Evolutionary conservation across 2,888 invertebrate genomes (phyloP), one percentile per base, ranked within the genome.

Genomic region (Lordiphosa andalusiaca): DNA sequence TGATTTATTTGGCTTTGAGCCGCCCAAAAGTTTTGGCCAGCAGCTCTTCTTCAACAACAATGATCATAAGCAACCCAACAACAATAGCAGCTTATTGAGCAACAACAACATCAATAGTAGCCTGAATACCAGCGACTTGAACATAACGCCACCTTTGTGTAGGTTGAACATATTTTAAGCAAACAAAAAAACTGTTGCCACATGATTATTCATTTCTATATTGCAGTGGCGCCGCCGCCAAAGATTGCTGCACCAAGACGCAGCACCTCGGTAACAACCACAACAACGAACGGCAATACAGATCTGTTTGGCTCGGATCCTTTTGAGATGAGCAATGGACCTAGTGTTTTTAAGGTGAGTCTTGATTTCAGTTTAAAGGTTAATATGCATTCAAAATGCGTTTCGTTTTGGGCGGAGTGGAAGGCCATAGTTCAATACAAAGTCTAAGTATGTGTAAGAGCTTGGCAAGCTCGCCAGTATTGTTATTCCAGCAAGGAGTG

Each of bases 141-240:
- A 87, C 70, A 77, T 87, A 42, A 87, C 93, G 59, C 93, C 95
- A 53, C 95, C 95, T 50, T 90, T 95, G 71, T 90, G 95, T 95
- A 90, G 92, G 94, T 92, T 67, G 6, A 12, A 13, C 25, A 25
- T 6, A 25, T 25, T 25, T 25, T 25, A 25, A 25, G 25, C 25
- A 25, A 25, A 6, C 25, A 1, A 0, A 25, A 0, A 25, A 25
- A 25, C 6, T 6, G 6, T 25, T 25, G 25, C 25, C 25, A 6
- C 9, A 30, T 30, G 9, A 9, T 9, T 9, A 30, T 9, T 30
- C 30, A 7, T 30, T 9, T 30, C 30, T 30, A 30, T 30, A 30
- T 30, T 30, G 9, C 30, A 97, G 97, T 97, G 92, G 95, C 96
- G 42, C 96, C 97, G 65, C 97, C 97, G 59, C 96, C 97, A 57